phyloP scores from a whole-genome alignment of 1,140 invertebrate genomes.

The Bombus turneri region DNA sequence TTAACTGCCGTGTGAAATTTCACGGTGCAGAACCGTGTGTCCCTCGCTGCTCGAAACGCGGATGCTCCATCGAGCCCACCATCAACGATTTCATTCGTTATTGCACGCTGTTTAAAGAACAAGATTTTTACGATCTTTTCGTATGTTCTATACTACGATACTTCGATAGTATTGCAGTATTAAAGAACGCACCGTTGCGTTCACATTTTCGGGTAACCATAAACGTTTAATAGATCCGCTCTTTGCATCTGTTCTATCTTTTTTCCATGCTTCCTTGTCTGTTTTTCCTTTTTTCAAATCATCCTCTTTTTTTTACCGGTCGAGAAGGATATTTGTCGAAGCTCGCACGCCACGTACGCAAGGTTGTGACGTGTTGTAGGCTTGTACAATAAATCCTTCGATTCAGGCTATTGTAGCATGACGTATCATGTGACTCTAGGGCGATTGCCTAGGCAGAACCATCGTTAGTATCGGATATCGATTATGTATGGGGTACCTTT shows the following conservation, averaged over 20 bases:
- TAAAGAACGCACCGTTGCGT: too few species aligned
- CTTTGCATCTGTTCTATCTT: too few species aligned
- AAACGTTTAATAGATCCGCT: too few species aligned
- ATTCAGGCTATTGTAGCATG: constrained; percentile 33
- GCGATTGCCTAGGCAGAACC: constrained; percentile 14
- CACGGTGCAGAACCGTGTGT: constrained; percentile 28
- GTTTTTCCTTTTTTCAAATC: background rate
- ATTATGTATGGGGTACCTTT: constrained; percentile 11
- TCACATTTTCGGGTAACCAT: too few species aligned
- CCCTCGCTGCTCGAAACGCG: constrained; percentile 34
- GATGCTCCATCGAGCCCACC: constrained; percentile 33
- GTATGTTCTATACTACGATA: too few species aligned
- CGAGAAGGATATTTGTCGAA: constrained; percentile 1
- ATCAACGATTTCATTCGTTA: constrained; percentile 45
- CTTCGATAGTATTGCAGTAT: too few species aligned
- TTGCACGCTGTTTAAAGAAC: constrained; percentile 23
- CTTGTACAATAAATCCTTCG: constrained; percentile 21
- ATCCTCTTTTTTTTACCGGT: background rate
- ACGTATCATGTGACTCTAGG: constrained; percentile 19
- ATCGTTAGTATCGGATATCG: constrained; percentile 50
- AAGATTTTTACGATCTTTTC: constrained; percentile 15
- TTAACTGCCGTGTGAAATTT: constrained; percentile 62
- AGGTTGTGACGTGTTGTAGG: constrained; percentile 1
- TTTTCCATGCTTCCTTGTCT: too few species aligned
- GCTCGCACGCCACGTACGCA: background rate